phyloP scores from a whole-genome alignment of 2,888 invertebrate genomes.

The Tinea pellionella region DNA sequence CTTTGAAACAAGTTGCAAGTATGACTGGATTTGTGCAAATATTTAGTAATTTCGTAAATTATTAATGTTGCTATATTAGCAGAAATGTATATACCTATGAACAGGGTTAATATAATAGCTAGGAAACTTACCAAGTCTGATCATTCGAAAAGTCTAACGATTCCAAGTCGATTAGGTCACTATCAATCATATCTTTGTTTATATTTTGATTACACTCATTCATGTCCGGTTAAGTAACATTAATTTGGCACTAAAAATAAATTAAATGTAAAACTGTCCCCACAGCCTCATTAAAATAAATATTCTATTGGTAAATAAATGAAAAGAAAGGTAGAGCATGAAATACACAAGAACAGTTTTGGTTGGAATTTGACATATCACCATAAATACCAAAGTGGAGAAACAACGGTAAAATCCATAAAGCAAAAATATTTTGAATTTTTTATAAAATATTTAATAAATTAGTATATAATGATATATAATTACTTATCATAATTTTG shows the following conservation, averaged over 20 bases:
- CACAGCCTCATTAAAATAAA: conserved; percentile 43
- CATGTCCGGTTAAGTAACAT: conserved; percentile 54
- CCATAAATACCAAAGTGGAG: conserved; percentile 29
- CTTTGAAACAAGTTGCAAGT: no score
- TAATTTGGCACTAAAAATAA: conserved; percentile 61
- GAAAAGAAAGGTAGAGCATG: conserved; percentile 50
- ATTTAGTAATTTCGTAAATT: no score
- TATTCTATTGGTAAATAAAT: conserved; percentile 29
- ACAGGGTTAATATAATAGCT: not conserved
- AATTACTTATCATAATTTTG: not conserved
- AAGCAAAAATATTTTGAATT: conserved; percentile 19
- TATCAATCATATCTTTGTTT: conserved; percentile 68
- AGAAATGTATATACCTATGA: not conserved
- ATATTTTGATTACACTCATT: conserved; percentile 64
- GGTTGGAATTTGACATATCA: conserved; percentile 59
- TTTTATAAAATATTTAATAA: not conserved
- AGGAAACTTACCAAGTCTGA: conserved; percentile 70
- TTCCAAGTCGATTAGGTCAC: conserved; percentile 69
- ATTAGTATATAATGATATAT: not conserved
- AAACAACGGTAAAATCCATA: conserved; percentile 48
- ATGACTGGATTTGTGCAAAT: no score
- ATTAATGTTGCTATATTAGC: no score
- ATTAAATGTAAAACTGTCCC: conserved; percentile 48
- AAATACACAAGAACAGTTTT: conserved; percentile 51
- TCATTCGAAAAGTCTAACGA: conserved; percentile 66